Base-by-base conservation (phyloP, 2,888 invertebrate genomes). In the Eulithis testata region DNA sequence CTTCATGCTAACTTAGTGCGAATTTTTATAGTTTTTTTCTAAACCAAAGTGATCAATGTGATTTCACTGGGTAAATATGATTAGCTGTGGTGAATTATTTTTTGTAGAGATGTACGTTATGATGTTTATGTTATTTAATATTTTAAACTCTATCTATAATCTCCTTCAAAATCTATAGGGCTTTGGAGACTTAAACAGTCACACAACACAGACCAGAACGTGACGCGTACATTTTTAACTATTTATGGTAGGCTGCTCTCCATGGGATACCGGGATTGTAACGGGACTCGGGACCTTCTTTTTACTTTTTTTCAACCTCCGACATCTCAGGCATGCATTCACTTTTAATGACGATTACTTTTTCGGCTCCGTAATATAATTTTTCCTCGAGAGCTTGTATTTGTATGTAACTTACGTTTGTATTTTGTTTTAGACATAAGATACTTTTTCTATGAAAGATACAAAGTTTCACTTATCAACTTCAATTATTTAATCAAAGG, bases 211-310 rank as follows among this genome's bases (percentile, higher is more conserved):
- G 63, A 40, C 68, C 50, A 65, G 53, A 56, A 65, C 71, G 64
- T 73, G 72, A 72, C 69, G 67, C 63, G 71, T 71, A 70, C 63
- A 66, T 70, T 73, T 72, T 68, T 53, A 71, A 64, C 72, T 71
- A 74, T 72, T 70, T 68, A 68, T 63, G 64, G 68, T 66, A 67
- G 70, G 75, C 72, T 68, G 68, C 77, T 69, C 76, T 66, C 87
- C 79, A 78, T 81, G 83, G 84, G 87, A 81, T 78, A 83, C 82
- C 85, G 86, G 87, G 86, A 86, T 82, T 73, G 71, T 91, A 91
- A 91, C 91, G 91, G 92, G 84, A 91, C 85, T 82, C 65, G 75
- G 77, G 21, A 21, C 80, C 82, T 85, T 84, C 81, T 87, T 90
- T 90, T 88, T 84, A 82, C 82, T 87, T 90, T 91, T 88, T 87